A percentile compares a stretch with the other conserved stretches of the same genome.
Evolutionary conservation across 2,797 vertebrate species (phyloP).

Genomic region (Lophotriccus pileatus): DNA sequence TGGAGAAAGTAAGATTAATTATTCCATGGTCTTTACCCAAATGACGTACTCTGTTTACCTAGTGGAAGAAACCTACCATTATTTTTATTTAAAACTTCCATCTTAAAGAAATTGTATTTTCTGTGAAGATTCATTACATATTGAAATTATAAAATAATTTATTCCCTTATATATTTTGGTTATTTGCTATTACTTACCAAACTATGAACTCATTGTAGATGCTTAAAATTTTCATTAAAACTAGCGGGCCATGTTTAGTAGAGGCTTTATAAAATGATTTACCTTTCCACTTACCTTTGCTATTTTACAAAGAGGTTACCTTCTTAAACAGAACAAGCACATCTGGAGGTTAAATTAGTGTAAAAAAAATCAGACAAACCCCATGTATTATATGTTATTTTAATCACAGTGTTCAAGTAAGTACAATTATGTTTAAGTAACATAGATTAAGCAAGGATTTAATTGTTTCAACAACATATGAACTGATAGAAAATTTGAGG

Average conservation of each 20-base stretch:
- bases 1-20: conserved; percentile 87
- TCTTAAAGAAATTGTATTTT: background rate
- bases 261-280: background rate
- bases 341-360: background rate
- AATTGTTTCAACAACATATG: background rate
- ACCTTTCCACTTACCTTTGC: fast-evolving
- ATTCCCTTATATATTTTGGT: background rate
- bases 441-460: background rate
- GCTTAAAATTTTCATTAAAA: background rate
- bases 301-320: background rate
- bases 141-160: background rate
- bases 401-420: background rate
- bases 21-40: background rate
- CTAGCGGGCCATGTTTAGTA: background rate
- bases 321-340: background rate
- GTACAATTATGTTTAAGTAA: background rate
- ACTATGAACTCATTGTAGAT: background rate
- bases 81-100: background rate
- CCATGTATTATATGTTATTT: background rate
- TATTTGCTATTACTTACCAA: background rate
- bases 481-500: background rate
- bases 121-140: background rate
- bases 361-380: background rate
- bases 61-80: background rate
- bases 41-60: background rate